Base-by-base conservation (phyloP, 2,888 invertebrate genomes). In the Coleophora deauratella region DNA sequence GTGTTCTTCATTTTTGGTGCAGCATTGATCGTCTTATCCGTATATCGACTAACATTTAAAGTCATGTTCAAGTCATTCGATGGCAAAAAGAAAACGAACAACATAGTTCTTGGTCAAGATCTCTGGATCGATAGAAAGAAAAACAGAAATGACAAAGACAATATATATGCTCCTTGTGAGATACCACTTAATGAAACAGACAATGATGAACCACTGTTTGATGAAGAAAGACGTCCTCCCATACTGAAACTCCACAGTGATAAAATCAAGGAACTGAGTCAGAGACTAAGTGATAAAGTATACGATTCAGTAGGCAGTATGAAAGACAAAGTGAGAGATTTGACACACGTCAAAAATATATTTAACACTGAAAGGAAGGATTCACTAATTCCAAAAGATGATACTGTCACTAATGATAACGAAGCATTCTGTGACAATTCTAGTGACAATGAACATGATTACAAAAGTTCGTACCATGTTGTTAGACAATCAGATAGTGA, bases 21-120 rank as follows among this genome's bases (percentile, higher is more conserved):
- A 0, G 70, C 89, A 27, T 70, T 91, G 9, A 65, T 89, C 0
- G 67, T 88, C 35, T 69, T 88, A 9, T 70, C 90, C 0, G 62
- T 78, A 33, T 81, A 82, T 62, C 70, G 73, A 27, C 55, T 84
- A 0, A 76, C 82, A 1, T 84, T 81, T 60, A 79, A 80, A 46
- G 55, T 85, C n/a, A 76, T 82, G 75, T 82, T 80, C 57, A 77
- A 72, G 49, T 49, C 52, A 6, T 59, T 75, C 13, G 66, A 76
- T 49, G 46, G 49, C 11, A 61, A 56, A 30, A 60, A 64, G 14
- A 62, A 57, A n/a, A 56, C 61, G 27, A 41, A 53, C 11, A 67
- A 67, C 47, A 55, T 62, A 33, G 54, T 61, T 42, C 62, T 67
- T 11, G 58, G 54, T 8, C 55, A 51, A 0, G 65, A 69, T 1